A percentile compares a stretch with the other conserved stretches of the same genome.
These are phyloP conservation scores for Parasteatoda tepidariorum DNA, from an alignment of 1,140 invertebrate genomes.

Conservation along the genomic window DNA sequence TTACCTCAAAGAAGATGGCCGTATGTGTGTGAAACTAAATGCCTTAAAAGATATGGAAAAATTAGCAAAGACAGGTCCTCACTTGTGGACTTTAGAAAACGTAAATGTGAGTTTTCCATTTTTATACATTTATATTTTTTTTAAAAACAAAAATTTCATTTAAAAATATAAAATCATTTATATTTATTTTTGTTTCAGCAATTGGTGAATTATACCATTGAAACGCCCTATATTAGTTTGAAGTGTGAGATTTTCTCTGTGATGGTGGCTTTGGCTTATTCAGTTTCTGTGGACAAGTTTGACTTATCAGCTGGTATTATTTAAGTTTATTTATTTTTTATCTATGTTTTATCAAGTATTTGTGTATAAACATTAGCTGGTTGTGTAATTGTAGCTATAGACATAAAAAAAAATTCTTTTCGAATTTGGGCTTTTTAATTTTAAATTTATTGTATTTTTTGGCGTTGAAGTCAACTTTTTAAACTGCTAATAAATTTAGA, in stretches of 20 bases:
- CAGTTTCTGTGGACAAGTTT: slow-evolving; percentile 65
- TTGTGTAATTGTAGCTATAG: no score
- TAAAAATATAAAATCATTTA: slow-evolving; percentile 3
- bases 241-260: slow-evolving; percentile 68
- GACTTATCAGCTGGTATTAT: slow-evolving; percentile 64
- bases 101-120: slow-evolving; percentile 69
- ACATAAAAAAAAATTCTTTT: no score
- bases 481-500: no score
- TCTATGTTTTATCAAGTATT: no score
- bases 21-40: slow-evolving; percentile 79
- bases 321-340: slow-evolving; percentile 13
- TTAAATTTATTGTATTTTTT: no score
- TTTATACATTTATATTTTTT: slow-evolving; percentile 7
- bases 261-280: slow-evolving; percentile 67
- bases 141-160: neutral
- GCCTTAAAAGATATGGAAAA: slow-evolving; percentile 80
- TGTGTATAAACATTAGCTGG: no score
- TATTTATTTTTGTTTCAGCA: slow-evolving; percentile 63
- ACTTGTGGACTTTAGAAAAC: slow-evolving; percentile 82
- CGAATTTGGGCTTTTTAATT: no score
- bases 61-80: slow-evolving; percentile 78
- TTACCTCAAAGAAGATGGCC: slow-evolving; percentile 75
- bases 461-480: no score
- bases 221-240: slow-evolving; percentile 67
- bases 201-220: slow-evolving; percentile 72